These are phyloP conservation scores for Phyllotreta cruciferae DNA, from an alignment of 2,888 invertebrate species.

Conservation along the genomic window DNA sequence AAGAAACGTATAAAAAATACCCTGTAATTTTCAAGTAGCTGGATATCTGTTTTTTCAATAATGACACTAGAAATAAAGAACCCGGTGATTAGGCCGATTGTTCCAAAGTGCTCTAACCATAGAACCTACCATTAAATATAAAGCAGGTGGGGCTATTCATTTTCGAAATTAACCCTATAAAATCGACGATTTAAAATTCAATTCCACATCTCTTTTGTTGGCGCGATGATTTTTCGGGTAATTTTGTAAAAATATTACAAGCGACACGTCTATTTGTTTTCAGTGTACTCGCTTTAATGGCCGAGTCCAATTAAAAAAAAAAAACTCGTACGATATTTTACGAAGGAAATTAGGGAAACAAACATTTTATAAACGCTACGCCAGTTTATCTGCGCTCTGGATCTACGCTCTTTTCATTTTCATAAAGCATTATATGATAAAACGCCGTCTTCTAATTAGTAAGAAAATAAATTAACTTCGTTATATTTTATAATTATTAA, in stretches of 20 bases:
- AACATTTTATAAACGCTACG: slow-evolving; percentile 38
- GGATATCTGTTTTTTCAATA: slow-evolving; percentile 39
- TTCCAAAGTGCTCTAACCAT: slow-evolving; percentile 43
- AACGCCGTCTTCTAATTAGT: slow-evolving; percentile 43
- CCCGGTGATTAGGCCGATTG: slow-evolving; percentile 44
- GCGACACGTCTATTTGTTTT: slow-evolving; percentile 16
- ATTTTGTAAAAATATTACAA: not conserved
- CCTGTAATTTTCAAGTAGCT: slow-evolving; percentile 48
- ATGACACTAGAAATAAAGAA: slow-evolving; percentile 46
- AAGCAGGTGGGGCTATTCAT: slow-evolving; percentile 55
- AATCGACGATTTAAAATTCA: not conserved
- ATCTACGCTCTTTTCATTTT: slow-evolving; percentile 26
- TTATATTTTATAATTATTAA: slow-evolving; percentile 43
- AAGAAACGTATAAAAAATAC: slow-evolving; percentile 14
- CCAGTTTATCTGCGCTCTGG: slow-evolving; percentile 35
- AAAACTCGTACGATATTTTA: slow-evolving; percentile 26
- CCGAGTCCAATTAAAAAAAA: slow-evolving; percentile 30
- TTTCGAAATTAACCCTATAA: slow-evolving; percentile 48
- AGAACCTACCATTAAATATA: slow-evolving; percentile 53
- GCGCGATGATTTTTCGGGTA: too few species aligned
- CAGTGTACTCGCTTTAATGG: slow-evolving; percentile 11
- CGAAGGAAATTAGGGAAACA: slow-evolving; percentile 34
- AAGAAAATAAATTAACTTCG: slow-evolving; percentile 44
- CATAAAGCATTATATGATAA: slow-evolving; percentile 25
- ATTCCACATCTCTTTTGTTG: too few species aligned